phyloP scores from a whole-genome alignment of 2,888 invertebrate genomes.

The Drosophila silvestris region DNA sequence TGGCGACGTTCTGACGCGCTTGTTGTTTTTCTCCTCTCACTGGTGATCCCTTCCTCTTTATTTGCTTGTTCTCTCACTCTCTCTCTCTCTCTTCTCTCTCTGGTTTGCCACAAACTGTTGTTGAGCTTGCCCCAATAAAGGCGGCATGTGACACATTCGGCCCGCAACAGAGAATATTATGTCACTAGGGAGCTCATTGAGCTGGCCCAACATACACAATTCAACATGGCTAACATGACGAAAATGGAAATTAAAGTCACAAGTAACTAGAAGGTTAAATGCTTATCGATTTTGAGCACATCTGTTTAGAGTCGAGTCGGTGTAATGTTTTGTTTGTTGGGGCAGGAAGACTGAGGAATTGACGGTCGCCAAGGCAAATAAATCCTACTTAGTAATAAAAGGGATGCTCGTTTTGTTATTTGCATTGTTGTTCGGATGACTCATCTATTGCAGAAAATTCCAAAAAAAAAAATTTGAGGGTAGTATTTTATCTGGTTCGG shows the following conservation, averaged over 20 bases:
- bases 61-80: not conserved
- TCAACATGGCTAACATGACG: conserved; percentile 10
- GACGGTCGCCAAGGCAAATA: conserved; percentile 20
- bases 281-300: conserved; percentile 67
- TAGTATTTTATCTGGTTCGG: conserved; percentile 19
- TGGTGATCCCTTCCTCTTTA: not conserved
- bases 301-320: conserved; percentile 24
- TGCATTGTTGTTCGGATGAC: conserved; percentile 36
- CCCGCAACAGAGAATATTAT: conserved; percentile 54
- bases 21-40: conserved; percentile 18
- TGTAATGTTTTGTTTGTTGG: conserved; percentile 61
- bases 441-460: conserved; percentile 10
- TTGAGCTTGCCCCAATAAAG: conserved; percentile 21
- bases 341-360: conserved; percentile 53
- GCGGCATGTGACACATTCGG: conserved; percentile 59
- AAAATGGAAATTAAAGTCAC: conserved; percentile 65
- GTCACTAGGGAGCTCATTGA: conserved; percentile 49
- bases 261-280: conserved; percentile 50
- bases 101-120: not conserved
- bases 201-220: conserved; percentile 15
- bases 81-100: conserved; percentile 4
- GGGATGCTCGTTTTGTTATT: conserved; percentile 42
- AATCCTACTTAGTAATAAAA: not conserved
- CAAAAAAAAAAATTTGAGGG: conserved; percentile 16
- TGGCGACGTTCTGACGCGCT: conserved; percentile 62